Evolutionary conservation across 2,797 vertebrate species (phyloP), one percentile per base, ranked within the genome.

Genomic region (Onychomys arenicola): DNA sequence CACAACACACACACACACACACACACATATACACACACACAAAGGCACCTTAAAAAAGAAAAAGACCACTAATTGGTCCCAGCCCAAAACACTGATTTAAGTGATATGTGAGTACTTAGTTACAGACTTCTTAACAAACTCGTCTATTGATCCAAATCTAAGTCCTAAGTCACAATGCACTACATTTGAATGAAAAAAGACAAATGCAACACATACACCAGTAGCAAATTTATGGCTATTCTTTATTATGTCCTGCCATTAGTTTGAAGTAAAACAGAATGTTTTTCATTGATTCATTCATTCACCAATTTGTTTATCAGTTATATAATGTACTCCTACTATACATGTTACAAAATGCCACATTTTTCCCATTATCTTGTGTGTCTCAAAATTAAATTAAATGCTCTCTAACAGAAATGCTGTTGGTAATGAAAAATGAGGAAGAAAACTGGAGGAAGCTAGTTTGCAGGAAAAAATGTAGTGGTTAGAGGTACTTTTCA

Each of bases 121-220:
- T 46, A 21, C 86, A 85, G 75, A 89, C 9, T 90, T 78, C 6
- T 87, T 55, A 77, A 77, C 40, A 91, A 94, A 67, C 8, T 77
- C 12, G 6, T 5, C 40, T 59, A n/a, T 32, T 73, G 34, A 89
- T 83, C 93, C 63, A 32, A 84, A 65, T 43, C 0, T 14, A 89
- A 71, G 14, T 63, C 32, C n/a, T 81, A 78, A 2, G 9, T n/a
- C 59, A 29, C 55, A 65, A 32, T 81, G 40, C 2, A 40, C 57
- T 85, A 52, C 29, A 27, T 92, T 92, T 57, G 46, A 94, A 85
- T 59, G 32, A 85, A 95, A 65, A 49, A 27, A 92, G n/a, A 82
- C 25, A 95, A 43, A 86, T 14, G 82, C 49, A 92, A 29, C 5
- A 85, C 4, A 91, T 11, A 37, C 2, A 49, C 21, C 73, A 71